Conservation (phyloP, 2,888 invertebrate species). For the Deilephila elpenor region DNA sequence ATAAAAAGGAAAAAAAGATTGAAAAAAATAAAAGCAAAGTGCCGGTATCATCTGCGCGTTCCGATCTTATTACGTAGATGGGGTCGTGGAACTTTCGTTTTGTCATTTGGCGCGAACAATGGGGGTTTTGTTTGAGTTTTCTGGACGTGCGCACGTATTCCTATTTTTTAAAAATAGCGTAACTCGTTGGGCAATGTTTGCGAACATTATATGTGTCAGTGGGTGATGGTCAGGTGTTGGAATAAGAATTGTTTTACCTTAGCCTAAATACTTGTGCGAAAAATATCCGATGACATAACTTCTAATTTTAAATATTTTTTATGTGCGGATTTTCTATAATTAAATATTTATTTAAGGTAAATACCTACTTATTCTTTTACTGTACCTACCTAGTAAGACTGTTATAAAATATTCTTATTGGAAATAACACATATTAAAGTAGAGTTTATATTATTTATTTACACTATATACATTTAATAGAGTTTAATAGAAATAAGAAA, state of each 20-base stretch:
- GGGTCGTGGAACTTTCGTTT: slow-evolving; percentile 57
- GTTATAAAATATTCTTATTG: background rate
- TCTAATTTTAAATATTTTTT: slow-evolving; percentile 47
- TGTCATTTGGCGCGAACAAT: slow-evolving; percentile 63
- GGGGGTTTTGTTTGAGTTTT: slow-evolving; percentile 43
- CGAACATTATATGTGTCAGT: slow-evolving; percentile 72
- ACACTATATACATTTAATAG: too few species aligned
- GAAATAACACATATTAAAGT: background rate
- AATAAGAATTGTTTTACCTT: slow-evolving; percentile 73
- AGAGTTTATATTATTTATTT: too few species aligned
- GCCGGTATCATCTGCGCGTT: slow-evolving; percentile 78
- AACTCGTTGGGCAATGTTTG: slow-evolving; percentile 58
- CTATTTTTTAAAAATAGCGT: slow-evolving; percentile 63
- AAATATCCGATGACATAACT: slow-evolving; percentile 41
- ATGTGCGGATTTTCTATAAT: slow-evolving; percentile 40
- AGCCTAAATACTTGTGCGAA: slow-evolving; percentile 62
- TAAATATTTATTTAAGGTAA: slow-evolving; percentile 12
- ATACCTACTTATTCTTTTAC: background rate
- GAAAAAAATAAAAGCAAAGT: slow-evolving; percentile 74
- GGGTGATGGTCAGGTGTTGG: slow-evolving; percentile 78
- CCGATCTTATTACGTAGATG: slow-evolving; percentile 73
- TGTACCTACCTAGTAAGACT: background rate
- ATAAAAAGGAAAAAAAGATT: slow-evolving; percentile 64
- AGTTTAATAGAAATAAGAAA: background rate
- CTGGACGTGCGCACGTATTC: slow-evolving; percentile 43